Conservation (phyloP, 2,797 vertebrate species). For the Pseudochirops cupreus region DNA sequence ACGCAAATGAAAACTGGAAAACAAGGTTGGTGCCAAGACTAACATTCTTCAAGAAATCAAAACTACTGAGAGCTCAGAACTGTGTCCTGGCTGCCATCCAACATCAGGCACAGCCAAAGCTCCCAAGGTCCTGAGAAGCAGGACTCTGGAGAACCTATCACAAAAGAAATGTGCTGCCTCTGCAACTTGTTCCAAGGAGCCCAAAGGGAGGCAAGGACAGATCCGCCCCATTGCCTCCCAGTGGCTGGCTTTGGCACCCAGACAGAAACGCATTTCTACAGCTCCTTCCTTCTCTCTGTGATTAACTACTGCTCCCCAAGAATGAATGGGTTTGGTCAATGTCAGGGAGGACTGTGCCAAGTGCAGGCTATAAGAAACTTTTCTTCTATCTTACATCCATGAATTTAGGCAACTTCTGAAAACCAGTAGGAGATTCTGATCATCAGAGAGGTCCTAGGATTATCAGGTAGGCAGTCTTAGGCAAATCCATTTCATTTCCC, state of each 20-base stretch:
- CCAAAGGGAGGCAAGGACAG: neutral
- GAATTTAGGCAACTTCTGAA: neutral
- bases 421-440: neutral
- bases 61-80: neutral
- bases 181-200: constrained; percentile 3
- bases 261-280: neutral
- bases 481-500: neutral
- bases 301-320: constrained; percentile 2
- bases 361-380: neutral
- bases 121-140: constrained; percentile 6
- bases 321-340: constrained; percentile 2
- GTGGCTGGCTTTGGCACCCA: neutral
- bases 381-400: neutral
- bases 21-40: neutral
- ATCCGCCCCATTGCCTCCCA: constrained; percentile 5
- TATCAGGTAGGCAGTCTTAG: neutral
- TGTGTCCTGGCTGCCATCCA: neutral
- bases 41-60: neutral
- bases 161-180: neutral
- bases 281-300: neutral
- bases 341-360: neutral
- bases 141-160: neutral
- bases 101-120: neutral
- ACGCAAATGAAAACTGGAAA: constrained; percentile 1
- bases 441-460: neutral